Percentiles rank a stretch among this genome's conserved stretches.
phyloP scores from a whole-genome alignment of 2,797 vertebrate genomes.

The Pangasius krempfi region DNA sequence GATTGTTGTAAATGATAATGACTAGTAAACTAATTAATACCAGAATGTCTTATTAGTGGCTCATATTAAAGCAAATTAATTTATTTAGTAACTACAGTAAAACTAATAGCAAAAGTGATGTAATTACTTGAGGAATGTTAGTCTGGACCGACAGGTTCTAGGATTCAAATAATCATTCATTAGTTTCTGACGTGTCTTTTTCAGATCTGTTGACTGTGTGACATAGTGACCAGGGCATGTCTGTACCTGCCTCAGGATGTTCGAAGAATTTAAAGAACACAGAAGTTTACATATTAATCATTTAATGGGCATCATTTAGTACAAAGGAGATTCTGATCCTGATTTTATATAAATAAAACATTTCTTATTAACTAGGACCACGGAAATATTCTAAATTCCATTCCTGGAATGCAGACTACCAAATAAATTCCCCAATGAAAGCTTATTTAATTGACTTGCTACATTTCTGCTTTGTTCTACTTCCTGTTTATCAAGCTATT shows the following conservation, averaged over 20 bases:
- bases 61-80: not conserved
- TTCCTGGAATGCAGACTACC: not conserved
- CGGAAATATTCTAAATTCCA: not conserved
- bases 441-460: not conserved
- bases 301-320: not conserved
- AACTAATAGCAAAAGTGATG: not conserved
- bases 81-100: not conserved
- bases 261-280: conserved; percentile 8
- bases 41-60: not conserved
- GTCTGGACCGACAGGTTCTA: not conserved
- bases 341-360: not conserved
- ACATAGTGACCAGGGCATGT: conserved; percentile 23
- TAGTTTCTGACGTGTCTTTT: not conserved
- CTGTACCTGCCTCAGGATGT: conserved; percentile 6
- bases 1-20: not conserved
- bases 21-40: not conserved
- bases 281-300: conserved; percentile 13
- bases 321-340: not conserved
- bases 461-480: not conserved
- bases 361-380: conserved; percentile 4
- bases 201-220: not conserved
- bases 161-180: not conserved
- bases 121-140: not conserved
- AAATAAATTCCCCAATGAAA: not conserved
- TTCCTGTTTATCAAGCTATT: not conserved